Conservation (phyloP, 2,888 invertebrate genomes). For the Cybosia mesomella region DNA sequence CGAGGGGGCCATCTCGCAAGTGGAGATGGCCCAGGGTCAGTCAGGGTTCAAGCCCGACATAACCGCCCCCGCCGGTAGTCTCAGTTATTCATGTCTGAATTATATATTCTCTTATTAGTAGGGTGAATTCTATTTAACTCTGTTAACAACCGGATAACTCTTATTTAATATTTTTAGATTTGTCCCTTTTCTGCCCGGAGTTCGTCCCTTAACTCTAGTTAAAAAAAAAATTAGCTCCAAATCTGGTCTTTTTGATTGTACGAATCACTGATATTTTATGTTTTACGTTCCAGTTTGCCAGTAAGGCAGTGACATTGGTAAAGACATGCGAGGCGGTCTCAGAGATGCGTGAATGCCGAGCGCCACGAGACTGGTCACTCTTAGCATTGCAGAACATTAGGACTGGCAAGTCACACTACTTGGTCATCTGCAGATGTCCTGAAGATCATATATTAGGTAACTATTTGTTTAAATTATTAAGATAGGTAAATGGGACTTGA, state of each 20-base stretch:
- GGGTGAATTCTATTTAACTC: too few species aligned
- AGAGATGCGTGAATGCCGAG: slow-evolving; percentile 95
- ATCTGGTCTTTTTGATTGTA: neutral
- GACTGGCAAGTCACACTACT: slow-evolving; percentile 97
- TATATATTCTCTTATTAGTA: too few species aligned
- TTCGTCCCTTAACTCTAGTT: too few species aligned
- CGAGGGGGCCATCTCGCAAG: too few species aligned
- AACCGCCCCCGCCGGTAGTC: too few species aligned
- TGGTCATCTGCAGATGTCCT: slow-evolving; percentile 96
- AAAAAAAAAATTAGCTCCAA: neutral
- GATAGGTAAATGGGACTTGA: neutral
- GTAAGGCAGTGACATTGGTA: slow-evolving; percentile 93
- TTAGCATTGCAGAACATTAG: slow-evolving; percentile 96
- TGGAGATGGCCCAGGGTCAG: too few species aligned
- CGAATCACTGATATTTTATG: neutral
- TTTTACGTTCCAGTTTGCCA: slow-evolving; percentile 79
- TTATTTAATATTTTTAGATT: too few species aligned
- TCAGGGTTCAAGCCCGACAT: too few species aligned
- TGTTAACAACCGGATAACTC: too few species aligned
- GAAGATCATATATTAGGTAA: slow-evolving; percentile 94
- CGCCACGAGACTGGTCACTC: slow-evolving; percentile 96
- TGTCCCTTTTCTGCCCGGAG: too few species aligned
- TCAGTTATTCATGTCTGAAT: too few species aligned
- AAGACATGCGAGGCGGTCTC: slow-evolving; percentile 97
- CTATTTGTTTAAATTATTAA: slow-evolving; percentile 4